Conservation (phyloP, 2,888 invertebrate species). For the Thalpophila matura region DNA sequence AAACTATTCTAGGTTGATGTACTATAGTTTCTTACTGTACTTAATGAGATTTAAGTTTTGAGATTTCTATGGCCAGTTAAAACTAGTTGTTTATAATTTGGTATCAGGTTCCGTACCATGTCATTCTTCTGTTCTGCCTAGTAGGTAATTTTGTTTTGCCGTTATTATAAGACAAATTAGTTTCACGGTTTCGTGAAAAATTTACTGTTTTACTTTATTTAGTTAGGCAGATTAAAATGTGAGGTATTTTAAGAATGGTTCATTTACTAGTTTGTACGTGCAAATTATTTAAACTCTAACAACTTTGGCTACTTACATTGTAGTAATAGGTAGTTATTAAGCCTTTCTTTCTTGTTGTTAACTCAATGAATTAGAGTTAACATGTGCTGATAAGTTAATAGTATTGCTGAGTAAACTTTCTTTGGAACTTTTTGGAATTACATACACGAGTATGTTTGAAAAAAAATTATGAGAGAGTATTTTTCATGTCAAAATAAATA, state of each 20-base stretch:
- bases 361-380: too few relatives aligned
- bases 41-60: conserved; percentile 44
- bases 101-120: too few relatives aligned
- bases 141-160: conserved; percentile 27
- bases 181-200: not conserved
- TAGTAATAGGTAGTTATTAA: too few relatives aligned
- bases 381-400: too few relatives aligned
- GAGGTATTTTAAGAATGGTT: not conserved
- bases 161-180: conserved; percentile 37
- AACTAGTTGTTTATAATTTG: conserved; percentile 81
- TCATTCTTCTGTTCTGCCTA: conserved; percentile 41
- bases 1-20: conserved; percentile 44
- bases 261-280: too few relatives aligned
- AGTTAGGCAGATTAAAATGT: not conserved
- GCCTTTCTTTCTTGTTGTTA: too few relatives aligned
- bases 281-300: too few relatives aligned
- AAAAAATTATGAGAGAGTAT: too few relatives aligned
- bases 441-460: too few relatives aligned
- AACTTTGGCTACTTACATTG: not conserved
- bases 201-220: not conserved
- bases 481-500: too few relatives aligned
- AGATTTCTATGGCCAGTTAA: conserved; percentile 22
- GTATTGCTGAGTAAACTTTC: too few relatives aligned
- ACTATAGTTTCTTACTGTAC: conserved; percentile 46
- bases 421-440: too few relatives aligned